These are phyloP conservation scores for Idaea dimidiata DNA, from an alignment of 2,888 invertebrate species.

Conservation along the genomic window DNA sequence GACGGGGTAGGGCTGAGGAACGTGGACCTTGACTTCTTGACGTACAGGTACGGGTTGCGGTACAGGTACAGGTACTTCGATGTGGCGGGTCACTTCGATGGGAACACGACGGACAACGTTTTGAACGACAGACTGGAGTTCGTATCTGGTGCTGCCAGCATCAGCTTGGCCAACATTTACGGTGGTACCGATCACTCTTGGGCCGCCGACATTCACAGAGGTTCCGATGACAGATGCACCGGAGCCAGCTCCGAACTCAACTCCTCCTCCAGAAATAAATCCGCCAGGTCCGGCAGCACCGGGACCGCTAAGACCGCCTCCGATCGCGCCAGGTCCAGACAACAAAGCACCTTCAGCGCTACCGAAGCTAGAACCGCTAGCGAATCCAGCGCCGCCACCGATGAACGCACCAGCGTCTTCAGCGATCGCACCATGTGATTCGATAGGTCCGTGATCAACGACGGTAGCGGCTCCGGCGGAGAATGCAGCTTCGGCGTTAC, in stretches of 20 bases:
- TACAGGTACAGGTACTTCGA: constrained; percentile 64
- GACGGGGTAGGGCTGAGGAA: constrained; percentile 73
- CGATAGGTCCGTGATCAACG: neutral
- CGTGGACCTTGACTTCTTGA: constrained; percentile 66
- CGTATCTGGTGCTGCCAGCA: constrained; percentile 54
- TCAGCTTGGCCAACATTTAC: constrained; percentile 53
- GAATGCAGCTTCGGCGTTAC: neutral
- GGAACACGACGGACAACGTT: constrained; percentile 69
- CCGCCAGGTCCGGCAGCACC: constrained; percentile 19
- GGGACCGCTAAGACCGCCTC: constrained; percentile 9
- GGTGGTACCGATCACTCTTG: constrained; percentile 56
- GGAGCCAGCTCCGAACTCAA: constrained; percentile 11
- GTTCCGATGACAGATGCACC: constrained; percentile 20
- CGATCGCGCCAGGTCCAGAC: constrained; percentile 7
- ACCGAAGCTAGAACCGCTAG: constrained; percentile 11
- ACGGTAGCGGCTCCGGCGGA: neutral
- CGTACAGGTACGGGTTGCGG: constrained; percentile 66
- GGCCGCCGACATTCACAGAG: constrained; percentile 38
- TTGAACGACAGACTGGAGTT: constrained; percentile 70
- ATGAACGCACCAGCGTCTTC: constrained; percentile 10
- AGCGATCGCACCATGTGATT: neutral
- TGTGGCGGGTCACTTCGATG: constrained; percentile 68
- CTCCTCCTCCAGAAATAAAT: constrained; percentile 25
- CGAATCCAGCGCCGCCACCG: constrained; percentile 14
- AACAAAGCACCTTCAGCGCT: constrained; percentile 2